Percentiles rank a stretch among this genome's conserved stretches.
These are phyloP conservation scores for Sinella curviseta DNA, from an alignment of 1,140 invertebrate genomes.

Conservation along the genomic window DNA sequence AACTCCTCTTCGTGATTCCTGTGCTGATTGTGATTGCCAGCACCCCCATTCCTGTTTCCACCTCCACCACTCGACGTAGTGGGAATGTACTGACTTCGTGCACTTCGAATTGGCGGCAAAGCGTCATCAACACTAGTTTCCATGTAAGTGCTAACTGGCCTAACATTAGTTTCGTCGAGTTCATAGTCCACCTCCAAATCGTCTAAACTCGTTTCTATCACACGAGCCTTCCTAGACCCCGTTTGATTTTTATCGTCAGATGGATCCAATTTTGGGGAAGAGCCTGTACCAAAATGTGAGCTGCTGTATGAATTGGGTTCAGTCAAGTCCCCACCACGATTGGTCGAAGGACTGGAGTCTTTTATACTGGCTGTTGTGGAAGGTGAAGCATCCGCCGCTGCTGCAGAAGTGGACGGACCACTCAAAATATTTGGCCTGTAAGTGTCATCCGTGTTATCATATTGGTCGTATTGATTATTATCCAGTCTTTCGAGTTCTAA, in stretches of 20 bases:
- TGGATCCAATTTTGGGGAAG: slow-evolving; percentile 5
- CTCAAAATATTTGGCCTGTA: slow-evolving; percentile 5
- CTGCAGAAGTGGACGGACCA: neutral
- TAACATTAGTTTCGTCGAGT: slow-evolving; percentile 45
- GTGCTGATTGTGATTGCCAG: neutral
- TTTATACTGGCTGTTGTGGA: slow-evolving; percentile 6
- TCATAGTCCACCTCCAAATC: slow-evolving; percentile 48
- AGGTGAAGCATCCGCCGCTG: neutral
- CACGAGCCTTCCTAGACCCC: slow-evolving; percentile 32
- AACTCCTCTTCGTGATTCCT: slow-evolving; percentile 33
- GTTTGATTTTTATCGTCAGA: slow-evolving; percentile 22
- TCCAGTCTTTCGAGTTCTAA: slow-evolving; percentile 9
- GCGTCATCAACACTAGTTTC: slow-evolving; percentile 42
- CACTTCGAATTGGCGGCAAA: slow-evolving; percentile 34
- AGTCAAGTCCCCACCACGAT: neutral
- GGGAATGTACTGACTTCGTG: slow-evolving; percentile 47
- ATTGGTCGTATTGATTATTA: neutral
- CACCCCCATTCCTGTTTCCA: neutral
- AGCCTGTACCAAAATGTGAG: neutral
- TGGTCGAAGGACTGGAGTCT: slow-evolving; percentile 1
- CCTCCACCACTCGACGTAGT: neutral
- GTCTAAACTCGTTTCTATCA: slow-evolving; percentile 49
- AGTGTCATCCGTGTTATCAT: neutral
- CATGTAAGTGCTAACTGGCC: slow-evolving; percentile 46
- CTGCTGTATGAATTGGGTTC: neutral